Conservation (phyloP, 2,888 invertebrate genomes). For the Drosophila peninsularis region DNA sequence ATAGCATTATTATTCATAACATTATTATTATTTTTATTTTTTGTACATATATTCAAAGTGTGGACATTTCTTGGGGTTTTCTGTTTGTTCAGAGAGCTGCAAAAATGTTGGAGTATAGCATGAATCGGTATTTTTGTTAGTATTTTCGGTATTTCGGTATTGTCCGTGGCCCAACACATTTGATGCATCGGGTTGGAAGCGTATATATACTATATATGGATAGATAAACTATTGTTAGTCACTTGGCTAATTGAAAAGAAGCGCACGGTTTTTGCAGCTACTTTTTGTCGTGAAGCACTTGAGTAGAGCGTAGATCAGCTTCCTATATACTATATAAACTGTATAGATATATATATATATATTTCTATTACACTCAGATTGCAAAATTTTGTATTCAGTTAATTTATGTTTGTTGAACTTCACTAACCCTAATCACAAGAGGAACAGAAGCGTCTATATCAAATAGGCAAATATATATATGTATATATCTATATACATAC, state of each 20-base stretch:
- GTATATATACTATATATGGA: constrained; percentile 21
- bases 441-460: constrained; percentile 75
- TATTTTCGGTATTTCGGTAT: constrained; percentile 40
- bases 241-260: constrained; percentile 55
- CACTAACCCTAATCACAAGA: constrained; percentile 74
- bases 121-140: constrained; percentile 3
- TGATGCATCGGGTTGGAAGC: constrained; percentile 65
- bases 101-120: constrained; percentile 4
- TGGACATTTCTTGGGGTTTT: constrained; percentile 20
- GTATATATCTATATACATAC: constrained; percentile 29
- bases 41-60: constrained; percentile 43
- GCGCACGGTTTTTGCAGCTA: constrained; percentile 50
- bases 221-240: constrained; percentile 60
- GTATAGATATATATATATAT: constrained; percentile 8
- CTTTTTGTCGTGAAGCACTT: constrained; percentile 47
- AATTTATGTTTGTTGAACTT: constrained; percentile 33
- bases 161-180: constrained; percentile 70
- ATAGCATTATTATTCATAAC: neutral
- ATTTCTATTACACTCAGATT: constrained; percentile 26
- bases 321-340: constrained; percentile 21
- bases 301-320: constrained; percentile 23
- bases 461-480: constrained; percentile 39
- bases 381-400: constrained; percentile 25
- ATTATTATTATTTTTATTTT: neutral
- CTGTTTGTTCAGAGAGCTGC: constrained; percentile 34